A percentile compares a stretch with the other conserved stretches of the same genome.
phyloP scores from a whole-genome alignment of 35 echinoderm and acorn worm species.

The Apostichopus japonicus region DNA sequence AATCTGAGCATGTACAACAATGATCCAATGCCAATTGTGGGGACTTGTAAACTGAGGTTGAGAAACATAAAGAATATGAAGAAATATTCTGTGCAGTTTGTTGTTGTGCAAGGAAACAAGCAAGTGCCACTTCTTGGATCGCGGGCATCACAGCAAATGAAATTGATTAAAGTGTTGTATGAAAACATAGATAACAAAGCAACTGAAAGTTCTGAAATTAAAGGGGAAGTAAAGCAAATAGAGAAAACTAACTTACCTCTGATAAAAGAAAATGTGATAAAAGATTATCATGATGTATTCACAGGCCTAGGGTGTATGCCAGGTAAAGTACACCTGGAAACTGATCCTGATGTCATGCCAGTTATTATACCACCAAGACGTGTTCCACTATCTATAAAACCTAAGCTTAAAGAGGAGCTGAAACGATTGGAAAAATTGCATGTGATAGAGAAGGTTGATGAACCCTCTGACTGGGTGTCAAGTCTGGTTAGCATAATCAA shows the following conservation, averaged over 20 bases:
- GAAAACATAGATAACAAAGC: conserved; percentile 40
- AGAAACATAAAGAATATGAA: conserved; percentile 57
- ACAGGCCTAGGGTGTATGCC: conserved; percentile 20
- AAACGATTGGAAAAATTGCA: conserved; percentile 1
- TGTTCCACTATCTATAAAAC: conserved; percentile 27
- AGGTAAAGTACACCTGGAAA: conserved; percentile 42
- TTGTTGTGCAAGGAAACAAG: conserved; percentile 8
- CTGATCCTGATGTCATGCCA: conserved; percentile 45
- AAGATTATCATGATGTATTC: conserved; percentile 37
- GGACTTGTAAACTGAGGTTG: conserved; percentile 48
- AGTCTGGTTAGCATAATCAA: conserved; percentile 11
- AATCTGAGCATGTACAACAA: conserved; percentile 46
- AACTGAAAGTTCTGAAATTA: too few relatives aligned
- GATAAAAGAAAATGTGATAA: neutral
- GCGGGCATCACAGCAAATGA: conserved; percentile 44
- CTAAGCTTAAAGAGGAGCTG: conserved; percentile 40
- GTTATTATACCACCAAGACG: conserved; percentile 33
- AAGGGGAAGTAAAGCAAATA: too few relatives aligned
- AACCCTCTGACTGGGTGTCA: neutral
- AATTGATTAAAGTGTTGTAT: conserved; percentile 47
- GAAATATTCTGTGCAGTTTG: conserved; percentile 30
- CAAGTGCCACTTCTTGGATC: conserved; percentile 22
- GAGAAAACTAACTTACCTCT: too few relatives aligned
- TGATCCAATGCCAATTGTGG: conserved; percentile 10
- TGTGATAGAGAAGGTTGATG: neutral